These are phyloP conservation scores for Enteromius treurensis DNA, from an alignment of 2,797 vertebrate genomes.

Conservation along the genomic window DNA sequence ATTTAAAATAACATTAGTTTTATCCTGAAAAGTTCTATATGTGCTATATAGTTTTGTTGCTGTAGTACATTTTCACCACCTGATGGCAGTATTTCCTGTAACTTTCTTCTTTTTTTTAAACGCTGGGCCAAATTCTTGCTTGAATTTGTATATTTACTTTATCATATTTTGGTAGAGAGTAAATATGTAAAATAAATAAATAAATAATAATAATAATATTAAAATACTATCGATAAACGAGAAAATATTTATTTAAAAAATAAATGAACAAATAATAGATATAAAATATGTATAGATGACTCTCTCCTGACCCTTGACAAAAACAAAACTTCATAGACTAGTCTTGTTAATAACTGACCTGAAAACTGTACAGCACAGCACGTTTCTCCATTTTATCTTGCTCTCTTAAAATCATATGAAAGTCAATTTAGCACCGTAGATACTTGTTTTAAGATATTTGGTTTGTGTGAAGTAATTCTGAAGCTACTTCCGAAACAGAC, in stretches of 20 bases:
- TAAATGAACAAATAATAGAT: background rate
- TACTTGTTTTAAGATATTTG: background rate
- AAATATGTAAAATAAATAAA: background rate
- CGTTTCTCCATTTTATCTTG: background rate
- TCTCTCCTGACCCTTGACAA: background rate
- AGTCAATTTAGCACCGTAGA: background rate
- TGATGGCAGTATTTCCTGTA: conserved; percentile 48
- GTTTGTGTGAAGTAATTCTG: background rate
- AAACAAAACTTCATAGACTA: background rate
- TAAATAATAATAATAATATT: no score
- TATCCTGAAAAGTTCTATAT: background rate
- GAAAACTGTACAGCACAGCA: background rate
- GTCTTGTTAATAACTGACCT: conserved; percentile 19
- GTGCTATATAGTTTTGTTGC: background rate
- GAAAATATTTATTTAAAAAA: background rate
- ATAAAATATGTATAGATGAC: background rate
- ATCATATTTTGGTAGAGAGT: background rate
- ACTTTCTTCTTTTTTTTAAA: background rate
- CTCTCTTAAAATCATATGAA: background rate
- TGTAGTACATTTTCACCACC: background rate
- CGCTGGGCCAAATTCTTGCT: background rate
- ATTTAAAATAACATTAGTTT: background rate
- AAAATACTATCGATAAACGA: background rate
- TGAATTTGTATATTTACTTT: background rate
- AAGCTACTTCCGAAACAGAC: background rate